Base-by-base conservation (phyloP, 2,888 invertebrate species). In the Autographa gamma region DNA sequence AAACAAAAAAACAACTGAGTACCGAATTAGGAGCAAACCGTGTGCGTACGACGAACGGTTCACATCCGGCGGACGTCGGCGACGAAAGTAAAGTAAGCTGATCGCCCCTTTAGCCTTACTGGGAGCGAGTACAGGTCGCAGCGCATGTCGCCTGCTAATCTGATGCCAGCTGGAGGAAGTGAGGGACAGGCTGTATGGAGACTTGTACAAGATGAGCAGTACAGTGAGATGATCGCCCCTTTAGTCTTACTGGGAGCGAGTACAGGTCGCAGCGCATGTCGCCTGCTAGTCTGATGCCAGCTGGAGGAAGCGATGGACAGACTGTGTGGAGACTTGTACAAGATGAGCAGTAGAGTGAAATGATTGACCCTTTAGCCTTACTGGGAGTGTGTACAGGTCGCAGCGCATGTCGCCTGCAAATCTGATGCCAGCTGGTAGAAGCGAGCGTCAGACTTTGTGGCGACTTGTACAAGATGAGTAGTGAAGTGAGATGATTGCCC, bases 1-100 rank as follows among this genome's bases (percentile, higher is more conserved):
- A 56, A 25, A 19, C 19, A 54, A 54, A 54, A 5, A 13, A 25
- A 56, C 25, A 54, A 8, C 31, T 16, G 3, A 14, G n/a, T 56
- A 60, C 52, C 71, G 73, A 80, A 72, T 77, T 84, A 85, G 87
- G 84, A 78, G 79, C 84, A 85, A 79, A 73, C 78, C 79, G 66
- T 63, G 60, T 74, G 80, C 78, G 74, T 76, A 71, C 72, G 76
- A 68, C 76, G 69, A 90, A 89, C 91, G 90, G 90, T 82, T 63
- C 85, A 74, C 87, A 86, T 92, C 93, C 93, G 92, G 84, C 92
- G 93, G 93, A 92, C 86, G 88, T 74, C 43, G 61, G 73, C 84
- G 82, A 81, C 81, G 88, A 89, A 92, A 93, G 91, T 91, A 89
- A 90, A 89, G 77, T 89, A 90, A 90, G 88, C 85, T 89, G 85